phyloP scores from a whole-genome alignment of 2,113 vertebrate species.

The Lathamus discolor region DNA sequence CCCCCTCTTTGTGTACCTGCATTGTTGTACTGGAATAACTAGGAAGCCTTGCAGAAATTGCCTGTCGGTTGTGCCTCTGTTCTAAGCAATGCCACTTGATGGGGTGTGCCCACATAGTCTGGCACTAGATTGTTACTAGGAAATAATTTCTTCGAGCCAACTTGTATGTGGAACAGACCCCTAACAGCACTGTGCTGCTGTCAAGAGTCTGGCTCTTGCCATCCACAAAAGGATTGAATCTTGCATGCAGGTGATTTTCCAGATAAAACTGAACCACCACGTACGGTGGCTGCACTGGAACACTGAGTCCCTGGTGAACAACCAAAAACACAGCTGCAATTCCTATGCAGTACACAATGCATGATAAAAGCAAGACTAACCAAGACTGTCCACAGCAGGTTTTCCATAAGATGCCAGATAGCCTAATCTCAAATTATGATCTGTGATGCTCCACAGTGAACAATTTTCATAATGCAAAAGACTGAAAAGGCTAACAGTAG shows the following conservation, averaged over 20 bases:
- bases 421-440: not conserved
- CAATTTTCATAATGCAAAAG: not conserved
- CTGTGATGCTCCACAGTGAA: not conserved
- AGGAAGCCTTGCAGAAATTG: not conserved
- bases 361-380: not conserved
- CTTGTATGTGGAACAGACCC: too few species aligned
- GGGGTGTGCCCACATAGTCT: not conserved
- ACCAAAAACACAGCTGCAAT: not conserved
- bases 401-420: not conserved
- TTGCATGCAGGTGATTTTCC: not conserved
- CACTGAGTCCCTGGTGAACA: not conserved
- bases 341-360: not conserved
- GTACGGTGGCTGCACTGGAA: not conserved
- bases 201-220: not conserved
- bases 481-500: not conserved
- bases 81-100: not conserved
- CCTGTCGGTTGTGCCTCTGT: not conserved
- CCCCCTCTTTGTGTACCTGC: not conserved
- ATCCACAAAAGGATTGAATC: not conserved
- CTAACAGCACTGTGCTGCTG: not conserved
- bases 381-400: not conserved
- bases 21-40: not conserved
- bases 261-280: not conserved
- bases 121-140: not conserved
- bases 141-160: not conserved